Conservation (phyloP, 2,888 invertebrate species). For the Apamea epomidion region DNA sequence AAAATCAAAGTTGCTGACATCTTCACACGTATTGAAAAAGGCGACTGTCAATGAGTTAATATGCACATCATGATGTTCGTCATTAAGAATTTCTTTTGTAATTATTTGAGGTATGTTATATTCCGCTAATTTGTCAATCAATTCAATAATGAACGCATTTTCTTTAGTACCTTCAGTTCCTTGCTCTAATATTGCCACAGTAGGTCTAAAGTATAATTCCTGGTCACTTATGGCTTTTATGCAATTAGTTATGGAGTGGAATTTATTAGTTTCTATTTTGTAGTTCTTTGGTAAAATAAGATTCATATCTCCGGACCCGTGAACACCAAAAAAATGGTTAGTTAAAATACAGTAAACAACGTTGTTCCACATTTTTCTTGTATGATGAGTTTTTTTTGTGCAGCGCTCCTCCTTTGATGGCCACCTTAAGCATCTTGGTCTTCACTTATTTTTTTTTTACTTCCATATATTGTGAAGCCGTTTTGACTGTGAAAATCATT, state of each 20-base stretch:
- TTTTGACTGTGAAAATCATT: background rate
- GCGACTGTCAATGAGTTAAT: conserved; percentile 59
- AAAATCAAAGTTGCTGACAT: conserved; percentile 58
- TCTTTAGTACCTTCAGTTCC: conserved; percentile 25
- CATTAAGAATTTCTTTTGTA: conserved; percentile 35
- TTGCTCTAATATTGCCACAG: conserved; percentile 60
- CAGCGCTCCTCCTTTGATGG: background rate
- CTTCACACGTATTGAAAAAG: conserved; percentile 66
- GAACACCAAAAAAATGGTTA: background rate
- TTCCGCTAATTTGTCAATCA: conserved; percentile 57
- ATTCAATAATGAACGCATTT: conserved; percentile 55
- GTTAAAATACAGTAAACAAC: conserved; percentile 24
- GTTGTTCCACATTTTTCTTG: conserved; percentile 35
- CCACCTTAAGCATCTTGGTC: no score
- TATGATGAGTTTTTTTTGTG: background rate
- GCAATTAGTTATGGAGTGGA: conserved; percentile 61
- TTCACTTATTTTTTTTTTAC: background rate
- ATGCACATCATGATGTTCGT: conserved; percentile 41
- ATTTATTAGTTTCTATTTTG: conserved; percentile 19
- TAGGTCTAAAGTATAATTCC: conserved; percentile 62
- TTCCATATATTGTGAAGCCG: background rate
- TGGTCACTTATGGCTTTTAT: conserved; percentile 59
- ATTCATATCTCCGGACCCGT: background rate
- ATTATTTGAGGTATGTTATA: conserved; percentile 59
- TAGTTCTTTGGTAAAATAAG: conserved; percentile 2